Conservation (phyloP, 2,797 vertebrate genomes). For the Myotis planiceps region DNA sequence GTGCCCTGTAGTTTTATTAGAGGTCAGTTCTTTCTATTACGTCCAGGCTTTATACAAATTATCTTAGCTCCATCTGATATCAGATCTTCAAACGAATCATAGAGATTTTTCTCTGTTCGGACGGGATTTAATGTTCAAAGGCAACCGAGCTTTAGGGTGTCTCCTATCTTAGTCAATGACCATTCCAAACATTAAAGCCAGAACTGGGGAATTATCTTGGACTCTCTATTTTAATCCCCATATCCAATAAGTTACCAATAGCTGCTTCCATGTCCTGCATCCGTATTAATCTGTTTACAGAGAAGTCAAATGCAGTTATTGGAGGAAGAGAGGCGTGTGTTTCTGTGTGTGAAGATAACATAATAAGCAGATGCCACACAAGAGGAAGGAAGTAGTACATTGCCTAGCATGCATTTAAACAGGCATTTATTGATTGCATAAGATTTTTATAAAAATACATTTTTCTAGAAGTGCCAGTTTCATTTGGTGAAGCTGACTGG, state of each 20-base stretch:
- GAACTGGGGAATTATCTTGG: background rate
- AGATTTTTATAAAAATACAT: slow-evolving; percentile 60
- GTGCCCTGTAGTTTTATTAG: background rate
- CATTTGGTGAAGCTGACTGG: slow-evolving; percentile 38
- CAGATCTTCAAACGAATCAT: background rate
- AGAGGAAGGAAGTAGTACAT: background rate
- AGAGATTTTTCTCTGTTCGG: background rate
- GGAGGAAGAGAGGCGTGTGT: background rate
- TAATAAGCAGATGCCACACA: background rate
- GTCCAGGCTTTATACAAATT: background rate
- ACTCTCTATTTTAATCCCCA: background rate
- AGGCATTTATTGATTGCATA: slow-evolving; percentile 47
- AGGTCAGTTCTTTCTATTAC: background rate
- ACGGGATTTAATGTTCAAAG: background rate
- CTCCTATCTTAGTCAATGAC: background rate
- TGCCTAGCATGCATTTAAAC: background rate
- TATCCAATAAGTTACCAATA: background rate
- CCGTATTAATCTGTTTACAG: background rate
- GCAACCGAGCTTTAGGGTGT: background rate
- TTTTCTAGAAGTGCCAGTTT: slow-evolving; percentile 51
- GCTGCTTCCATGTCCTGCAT: background rate
- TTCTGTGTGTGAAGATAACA: background rate
- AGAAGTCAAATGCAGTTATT: background rate
- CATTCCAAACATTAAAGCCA: background rate
- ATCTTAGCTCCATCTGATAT: background rate